Evolutionary conservation across 1,140 invertebrate genomes (phyloP).

Genomic region (Tetramorium parvispinum): DNA sequence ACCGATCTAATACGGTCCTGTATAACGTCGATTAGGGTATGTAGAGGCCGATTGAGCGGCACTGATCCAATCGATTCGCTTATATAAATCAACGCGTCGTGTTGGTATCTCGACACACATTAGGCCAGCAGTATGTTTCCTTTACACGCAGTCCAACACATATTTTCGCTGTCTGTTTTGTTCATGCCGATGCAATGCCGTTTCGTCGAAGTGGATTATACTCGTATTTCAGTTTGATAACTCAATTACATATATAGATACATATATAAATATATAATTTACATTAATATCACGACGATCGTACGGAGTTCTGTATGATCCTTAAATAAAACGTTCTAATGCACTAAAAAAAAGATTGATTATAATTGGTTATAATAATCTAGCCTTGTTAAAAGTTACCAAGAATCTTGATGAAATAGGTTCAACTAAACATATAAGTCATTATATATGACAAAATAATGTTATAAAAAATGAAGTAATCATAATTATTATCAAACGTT

Average conservation of each 20-base stretch:
- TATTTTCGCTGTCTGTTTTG: slow-evolving; percentile 48
- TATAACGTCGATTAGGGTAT: slow-evolving; percentile 60
- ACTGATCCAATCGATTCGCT: slow-evolving; percentile 65
- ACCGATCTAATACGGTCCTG: slow-evolving; percentile 55
- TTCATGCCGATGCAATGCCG: slow-evolving; percentile 38
- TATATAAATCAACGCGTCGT: slow-evolving; percentile 52
- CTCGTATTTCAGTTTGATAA: slow-evolving; percentile 29
- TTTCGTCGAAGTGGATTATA: slow-evolving; percentile 28
- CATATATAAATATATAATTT: not conserved
- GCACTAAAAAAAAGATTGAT: no score
- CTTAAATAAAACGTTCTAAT: not conserved
- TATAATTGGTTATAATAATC: no score
- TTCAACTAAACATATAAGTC: no score
- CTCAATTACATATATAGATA: slow-evolving; percentile 18
- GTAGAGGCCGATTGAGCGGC: slow-evolving; percentile 67
- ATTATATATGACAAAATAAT: no score
- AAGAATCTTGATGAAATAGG: no score
- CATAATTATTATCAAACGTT: no score
- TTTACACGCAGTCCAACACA: slow-evolving; percentile 31
- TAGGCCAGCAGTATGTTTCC: slow-evolving; percentile 54
- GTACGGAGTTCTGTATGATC: not conserved
- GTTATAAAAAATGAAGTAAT: no score
- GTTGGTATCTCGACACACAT: slow-evolving; percentile 42
- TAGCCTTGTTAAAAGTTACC: no score
- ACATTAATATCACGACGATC: not conserved